Evolutionary conservation across 2,888 invertebrate genomes (phyloP).

Genomic region (Limnephilus rhombicus): DNA sequence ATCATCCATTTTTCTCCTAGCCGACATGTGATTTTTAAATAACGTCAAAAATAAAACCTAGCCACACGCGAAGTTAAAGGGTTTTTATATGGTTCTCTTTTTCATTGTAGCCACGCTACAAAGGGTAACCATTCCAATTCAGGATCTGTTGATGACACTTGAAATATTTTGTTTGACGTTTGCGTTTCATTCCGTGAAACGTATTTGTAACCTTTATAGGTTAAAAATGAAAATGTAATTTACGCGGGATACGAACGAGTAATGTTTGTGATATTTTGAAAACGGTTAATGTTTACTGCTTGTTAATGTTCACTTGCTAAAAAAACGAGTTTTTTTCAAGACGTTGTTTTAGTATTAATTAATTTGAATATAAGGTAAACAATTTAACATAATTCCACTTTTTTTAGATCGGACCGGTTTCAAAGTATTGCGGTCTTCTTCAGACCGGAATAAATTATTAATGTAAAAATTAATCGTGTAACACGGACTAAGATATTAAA

Average conservation of each 20-base stretch:
- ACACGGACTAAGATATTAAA: no score
- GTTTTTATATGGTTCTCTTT: slow-evolving; percentile 18
- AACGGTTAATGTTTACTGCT: neutral
- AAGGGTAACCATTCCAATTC: neutral
- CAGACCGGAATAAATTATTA: no score
- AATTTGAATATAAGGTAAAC: no score
- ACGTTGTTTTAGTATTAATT: no score
- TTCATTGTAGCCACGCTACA: neutral
- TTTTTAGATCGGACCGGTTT: no score
- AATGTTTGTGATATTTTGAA: neutral
- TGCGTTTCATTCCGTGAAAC: neutral
- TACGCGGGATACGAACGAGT: neutral
- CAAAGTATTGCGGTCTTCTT: no score
- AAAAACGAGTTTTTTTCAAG: neutral
- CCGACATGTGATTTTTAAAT: neutral
- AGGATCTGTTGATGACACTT: slow-evolving; percentile 38
- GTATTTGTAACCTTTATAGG: neutral
- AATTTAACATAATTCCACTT: no score
- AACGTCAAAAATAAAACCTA: neutral
- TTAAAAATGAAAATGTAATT: neutral
- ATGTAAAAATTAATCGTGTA: no score
- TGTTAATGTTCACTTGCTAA: neutral
- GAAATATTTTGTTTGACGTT: slow-evolving; percentile 31
- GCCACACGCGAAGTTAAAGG: neutral
- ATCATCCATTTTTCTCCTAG: neutral